Conservation (phyloP, 1,140 invertebrate species). For the Microplitis mediator region DNA sequence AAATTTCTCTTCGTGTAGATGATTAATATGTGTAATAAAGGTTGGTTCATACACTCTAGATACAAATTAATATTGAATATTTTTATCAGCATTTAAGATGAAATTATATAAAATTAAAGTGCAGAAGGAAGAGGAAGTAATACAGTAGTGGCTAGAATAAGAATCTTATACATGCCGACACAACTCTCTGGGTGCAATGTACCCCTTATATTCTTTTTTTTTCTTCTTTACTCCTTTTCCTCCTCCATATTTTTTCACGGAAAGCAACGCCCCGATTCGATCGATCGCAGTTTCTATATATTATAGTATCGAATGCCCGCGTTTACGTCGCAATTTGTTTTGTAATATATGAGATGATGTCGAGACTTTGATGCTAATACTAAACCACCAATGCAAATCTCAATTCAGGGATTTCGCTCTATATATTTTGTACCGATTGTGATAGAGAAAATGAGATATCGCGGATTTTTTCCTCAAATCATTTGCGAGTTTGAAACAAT, state of each 20-base stretch:
- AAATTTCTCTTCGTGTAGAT: too few species aligned
- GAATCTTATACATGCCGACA: slow-evolving; percentile 11
- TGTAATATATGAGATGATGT: slow-evolving; percentile 3
- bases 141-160: slow-evolving; percentile 2
- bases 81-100: slow-evolving; percentile 13
- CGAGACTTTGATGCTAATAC: neutral
- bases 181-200: neutral
- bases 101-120: slow-evolving; percentile 16
- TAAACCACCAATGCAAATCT: neutral
- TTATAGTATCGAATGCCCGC: slow-evolving; percentile 6
- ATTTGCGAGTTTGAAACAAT: neutral
- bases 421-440: neutral
- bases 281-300: slow-evolving; percentile 44
- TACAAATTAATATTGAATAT: slow-evolving; percentile 4
- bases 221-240: slow-evolving; percentile 7
- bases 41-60: neutral
- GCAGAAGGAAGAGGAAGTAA: neutral
- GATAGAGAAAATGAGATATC: slow-evolving; percentile 30
- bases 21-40: neutral
- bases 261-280: slow-evolving; percentile 50
- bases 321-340: slow-evolving; percentile 27
- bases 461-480: slow-evolving; percentile 8
- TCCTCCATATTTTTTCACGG: slow-evolving; percentile 26
- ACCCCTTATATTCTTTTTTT: slow-evolving; percentile 24
- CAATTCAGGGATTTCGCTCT: slow-evolving; percentile 7